Evolutionary conservation across 23 tunicate genomes (phyloP).

Genomic region (Styela clava): DNA sequence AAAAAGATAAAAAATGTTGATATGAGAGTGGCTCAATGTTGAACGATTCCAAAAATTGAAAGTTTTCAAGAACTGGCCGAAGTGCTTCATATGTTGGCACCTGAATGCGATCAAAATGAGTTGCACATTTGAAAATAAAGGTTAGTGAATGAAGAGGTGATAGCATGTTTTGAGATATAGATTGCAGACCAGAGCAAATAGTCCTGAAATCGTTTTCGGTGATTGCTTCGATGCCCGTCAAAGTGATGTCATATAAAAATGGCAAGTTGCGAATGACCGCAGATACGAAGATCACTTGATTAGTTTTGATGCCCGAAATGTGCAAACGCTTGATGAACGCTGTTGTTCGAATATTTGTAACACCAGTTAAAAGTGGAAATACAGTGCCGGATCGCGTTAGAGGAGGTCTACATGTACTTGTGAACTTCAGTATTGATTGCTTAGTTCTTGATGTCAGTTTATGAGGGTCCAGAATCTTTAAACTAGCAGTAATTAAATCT

Average conservation of each 20-base stretch:
- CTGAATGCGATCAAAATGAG: slow-evolving; percentile 20
- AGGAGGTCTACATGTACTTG: slow-evolving; percentile 42
- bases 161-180: not conserved
- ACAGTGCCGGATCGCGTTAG: slow-evolving; percentile 51
- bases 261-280: slow-evolving; percentile 39
- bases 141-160: slow-evolving; percentile 33
- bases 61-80: slow-evolving; percentile 6
- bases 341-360: not conserved
- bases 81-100: slow-evolving; percentile 42
- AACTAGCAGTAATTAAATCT: not conserved
- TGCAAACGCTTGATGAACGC: slow-evolving; percentile 24
- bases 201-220: slow-evolving; percentile 15
- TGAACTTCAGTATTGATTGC: slow-evolving; percentile 43
- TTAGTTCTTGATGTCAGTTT: slow-evolving; percentile 32
- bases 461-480: not conserved
- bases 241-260: slow-evolving; percentile 32
- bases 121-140: slow-evolving; percentile 23
- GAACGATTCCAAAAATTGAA: slow-evolving; percentile 48
- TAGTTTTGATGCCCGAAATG: slow-evolving; percentile 10
- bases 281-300: slow-evolving; percentile 40
- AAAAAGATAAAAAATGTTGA: not conserved
- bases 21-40: slow-evolving; percentile 3
- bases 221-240: slow-evolving; percentile 23
- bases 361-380: not conserved
- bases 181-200: slow-evolving; percentile 38